Conservation (phyloP, 2,888 invertebrate genomes). For the Pterobdella sp. region DNA sequence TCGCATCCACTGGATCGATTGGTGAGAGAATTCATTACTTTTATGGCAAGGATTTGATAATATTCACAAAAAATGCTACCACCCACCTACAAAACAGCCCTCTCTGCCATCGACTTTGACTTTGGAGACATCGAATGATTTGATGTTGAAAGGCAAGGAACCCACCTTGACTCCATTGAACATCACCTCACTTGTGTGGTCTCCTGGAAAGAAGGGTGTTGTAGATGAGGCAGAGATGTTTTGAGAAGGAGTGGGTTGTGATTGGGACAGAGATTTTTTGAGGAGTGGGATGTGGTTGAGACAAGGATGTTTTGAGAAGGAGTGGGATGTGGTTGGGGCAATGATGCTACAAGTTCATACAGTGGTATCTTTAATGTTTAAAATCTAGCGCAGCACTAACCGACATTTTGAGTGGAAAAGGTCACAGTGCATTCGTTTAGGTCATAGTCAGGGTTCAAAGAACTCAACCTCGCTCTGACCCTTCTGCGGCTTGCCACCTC, state of each 20-base stretch:
- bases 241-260: background rate
- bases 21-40: background rate
- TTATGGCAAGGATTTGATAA: background rate
- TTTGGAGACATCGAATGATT: slow-evolving; percentile 71
- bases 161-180: slow-evolving; percentile 42
- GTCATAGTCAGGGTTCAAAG: too few species aligned
- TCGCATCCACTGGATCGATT: background rate
- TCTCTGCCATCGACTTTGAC: slow-evolving; percentile 90
- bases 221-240: background rate
- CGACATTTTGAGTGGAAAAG: too few species aligned
- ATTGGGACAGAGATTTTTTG: background rate
- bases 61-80: slow-evolving; percentile 55
- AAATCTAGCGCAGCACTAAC: too few species aligned
- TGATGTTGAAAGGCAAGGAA: slow-evolving; percentile 50
- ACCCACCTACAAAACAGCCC: slow-evolving; percentile 73
- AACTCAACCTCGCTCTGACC: too few species aligned
- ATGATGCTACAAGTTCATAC: too few species aligned
- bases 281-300: background rate
- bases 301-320: too few species aligned
- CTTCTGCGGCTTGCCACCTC: too few species aligned
- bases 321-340: too few species aligned
- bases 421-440: too few species aligned
- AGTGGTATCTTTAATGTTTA: too few species aligned
- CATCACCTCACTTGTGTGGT: slow-evolving; percentile 41
- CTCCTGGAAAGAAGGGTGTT: slow-evolving; percentile 37